Evolutionary conservation across 2,888 invertebrate species (phyloP).

Genomic region (Gymnoscelis rufifasciata): DNA sequence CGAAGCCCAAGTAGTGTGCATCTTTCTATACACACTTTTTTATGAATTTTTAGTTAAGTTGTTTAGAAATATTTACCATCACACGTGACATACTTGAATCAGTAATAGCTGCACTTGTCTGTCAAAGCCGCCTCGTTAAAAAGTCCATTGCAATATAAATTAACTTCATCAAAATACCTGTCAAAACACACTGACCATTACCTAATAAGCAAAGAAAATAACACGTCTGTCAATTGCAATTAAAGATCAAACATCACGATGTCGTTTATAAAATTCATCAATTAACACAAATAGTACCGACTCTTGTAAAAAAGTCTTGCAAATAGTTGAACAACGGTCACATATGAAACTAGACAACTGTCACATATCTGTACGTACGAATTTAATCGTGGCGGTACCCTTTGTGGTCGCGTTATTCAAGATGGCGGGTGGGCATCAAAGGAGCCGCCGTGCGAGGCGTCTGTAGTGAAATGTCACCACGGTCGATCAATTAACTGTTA

Average conservation of each 20-base stretch:
- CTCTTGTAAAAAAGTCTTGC: slow-evolving; percentile 37
- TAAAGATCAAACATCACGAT: slow-evolving; percentile 21
- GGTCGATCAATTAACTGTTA: slow-evolving; percentile 70
- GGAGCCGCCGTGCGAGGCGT: slow-evolving; percentile 60
- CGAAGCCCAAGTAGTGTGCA: too few species aligned
- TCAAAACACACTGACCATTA: slow-evolving; percentile 11
- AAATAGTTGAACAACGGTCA: slow-evolving; percentile 38
- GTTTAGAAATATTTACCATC: too few species aligned
- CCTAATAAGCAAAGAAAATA: slow-evolving; percentile 19
- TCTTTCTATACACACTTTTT: too few species aligned
- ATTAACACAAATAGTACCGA: slow-evolving; percentile 47
- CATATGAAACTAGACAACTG: slow-evolving; percentile 63
- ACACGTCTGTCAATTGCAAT: slow-evolving; percentile 23
- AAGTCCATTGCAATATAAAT: slow-evolving; percentile 11
- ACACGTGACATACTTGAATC: too few species aligned
- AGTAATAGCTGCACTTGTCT: slow-evolving; percentile 7
- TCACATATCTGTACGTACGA: slow-evolving; percentile 72
- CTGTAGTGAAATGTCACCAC: slow-evolving; percentile 74
- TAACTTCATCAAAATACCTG: slow-evolving; percentile 17
- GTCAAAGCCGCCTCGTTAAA: slow-evolving; percentile 11
- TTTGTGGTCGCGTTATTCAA: slow-evolving; percentile 51
- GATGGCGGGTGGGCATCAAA: slow-evolving; percentile 60
- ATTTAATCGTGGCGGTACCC: slow-evolving; percentile 69
- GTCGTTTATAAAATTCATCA: slow-evolving; percentile 27
- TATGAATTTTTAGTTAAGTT: too few species aligned